Conservation (phyloP, 2,113 vertebrate species). For the Mystacornis crossleyi region DNA sequence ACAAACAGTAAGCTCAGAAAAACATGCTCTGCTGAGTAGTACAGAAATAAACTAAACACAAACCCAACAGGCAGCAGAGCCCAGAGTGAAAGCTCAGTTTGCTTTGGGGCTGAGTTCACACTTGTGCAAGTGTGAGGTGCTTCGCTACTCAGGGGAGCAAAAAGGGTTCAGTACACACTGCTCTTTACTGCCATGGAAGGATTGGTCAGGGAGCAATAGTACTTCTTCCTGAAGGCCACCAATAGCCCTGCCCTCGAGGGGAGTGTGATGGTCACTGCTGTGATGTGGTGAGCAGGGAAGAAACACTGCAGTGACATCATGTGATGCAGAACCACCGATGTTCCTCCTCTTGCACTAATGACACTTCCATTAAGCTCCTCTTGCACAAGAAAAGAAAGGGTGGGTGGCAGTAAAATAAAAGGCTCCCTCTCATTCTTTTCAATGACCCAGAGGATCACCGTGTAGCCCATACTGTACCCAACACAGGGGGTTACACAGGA, state of each 20-base stretch:
- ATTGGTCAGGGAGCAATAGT: rapidly evolving
- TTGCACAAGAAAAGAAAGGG: neutral
- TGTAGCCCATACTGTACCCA: neutral
- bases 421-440: neutral
- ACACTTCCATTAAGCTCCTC: neutral
- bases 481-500: neutral
- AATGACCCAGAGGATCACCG: neutral
- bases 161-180: neutral
- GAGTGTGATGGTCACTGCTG: rapidly evolving
- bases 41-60: neutral
- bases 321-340: neutral
- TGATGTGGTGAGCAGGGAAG: neutral
- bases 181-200: neutral
- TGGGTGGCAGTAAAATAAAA: neutral
- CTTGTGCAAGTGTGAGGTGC: neutral
- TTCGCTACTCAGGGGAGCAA: neutral
- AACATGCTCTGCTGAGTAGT: neutral
- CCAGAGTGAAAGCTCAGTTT: neutral
- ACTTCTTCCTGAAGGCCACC: neutral
- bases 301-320: neutral
- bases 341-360: neutral
- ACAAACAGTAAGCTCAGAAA: neutral
- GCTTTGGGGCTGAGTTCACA: neutral
- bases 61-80: neutral
- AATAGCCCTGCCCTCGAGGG: neutral